A percentile compares a stretch with the other conserved stretches of the same genome.
phyloP scores from a whole-genome alignment of 1,140 invertebrate species.

The Aleiodes sp. region DNA sequence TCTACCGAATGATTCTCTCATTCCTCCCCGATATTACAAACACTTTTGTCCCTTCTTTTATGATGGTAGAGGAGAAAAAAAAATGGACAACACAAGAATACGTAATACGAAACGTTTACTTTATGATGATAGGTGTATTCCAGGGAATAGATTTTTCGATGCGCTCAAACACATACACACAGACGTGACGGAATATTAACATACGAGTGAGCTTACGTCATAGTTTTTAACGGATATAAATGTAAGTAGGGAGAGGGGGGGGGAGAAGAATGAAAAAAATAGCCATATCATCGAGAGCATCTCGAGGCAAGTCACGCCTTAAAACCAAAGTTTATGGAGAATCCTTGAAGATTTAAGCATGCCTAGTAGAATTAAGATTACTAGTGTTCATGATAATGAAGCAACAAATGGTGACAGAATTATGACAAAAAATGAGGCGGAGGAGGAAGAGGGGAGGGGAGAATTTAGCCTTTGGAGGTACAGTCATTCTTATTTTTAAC shows the following conservation, averaged over 20 bases:
- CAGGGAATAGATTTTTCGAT: conserved; percentile 24
- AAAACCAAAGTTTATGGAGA: conserved; percentile 3
- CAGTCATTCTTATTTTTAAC: not conserved
- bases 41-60: not conserved
- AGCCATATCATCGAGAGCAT: conserved; percentile 46
- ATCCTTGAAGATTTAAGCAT: not conserved
- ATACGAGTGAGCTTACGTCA: conserved; percentile 46
- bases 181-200: conserved; percentile 38
- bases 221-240: conserved; percentile 25
- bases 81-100: not conserved
- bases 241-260: conserved; percentile 24
- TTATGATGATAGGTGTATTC: not conserved
- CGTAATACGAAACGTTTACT: not conserved
- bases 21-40: not conserved
- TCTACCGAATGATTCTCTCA: not conserved
- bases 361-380: not conserved
- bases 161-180: conserved; percentile 25
- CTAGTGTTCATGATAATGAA: too few species aligned
- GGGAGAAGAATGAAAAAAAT: conserved; percentile 17
- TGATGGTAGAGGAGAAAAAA: too few species aligned
- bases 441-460: too few species aligned
- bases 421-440: not conserved
- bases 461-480: too few species aligned
- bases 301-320: conserved; percentile 34
- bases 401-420: not conserved